A percentile compares a stretch with the other conserved stretches of the same genome.
These are phyloP conservation scores for Myrmecobius fasciatus DNA, from an alignment of 2,113 vertebrate species.

Conservation along the genomic window DNA sequence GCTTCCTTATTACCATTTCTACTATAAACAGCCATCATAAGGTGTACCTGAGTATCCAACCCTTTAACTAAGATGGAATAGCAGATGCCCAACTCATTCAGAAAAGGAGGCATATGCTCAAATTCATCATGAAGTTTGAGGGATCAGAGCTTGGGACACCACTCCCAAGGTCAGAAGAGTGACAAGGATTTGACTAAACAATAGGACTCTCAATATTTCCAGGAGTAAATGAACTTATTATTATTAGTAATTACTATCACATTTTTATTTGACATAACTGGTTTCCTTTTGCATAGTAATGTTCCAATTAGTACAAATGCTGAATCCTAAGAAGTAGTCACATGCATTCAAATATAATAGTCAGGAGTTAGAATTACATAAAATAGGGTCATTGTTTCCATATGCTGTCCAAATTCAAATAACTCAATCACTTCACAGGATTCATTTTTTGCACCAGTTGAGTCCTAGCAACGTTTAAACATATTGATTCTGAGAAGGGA, in stretches of 20 bases:
- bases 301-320: neutral
- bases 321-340: neutral
- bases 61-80: neutral
- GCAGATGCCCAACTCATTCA: neutral
- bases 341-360: neutral
- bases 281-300: neutral
- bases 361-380: neutral
- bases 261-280: neutral
- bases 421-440: neutral
- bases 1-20: neutral
- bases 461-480: neutral
- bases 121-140: neutral
- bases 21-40: neutral
- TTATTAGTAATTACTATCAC: neutral
- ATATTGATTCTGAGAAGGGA: neutral
- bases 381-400: neutral
- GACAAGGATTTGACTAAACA: neutral
- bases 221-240: neutral
- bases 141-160: neutral
- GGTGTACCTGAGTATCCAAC: neutral
- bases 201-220: neutral
- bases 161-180: neutral
- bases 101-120: neutral
- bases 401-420: neutral
- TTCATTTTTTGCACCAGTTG: neutral